These are phyloP conservation scores for Diplolepis rosae DNA, from an alignment of 2,888 invertebrate species.

Conservation along the genomic window DNA sequence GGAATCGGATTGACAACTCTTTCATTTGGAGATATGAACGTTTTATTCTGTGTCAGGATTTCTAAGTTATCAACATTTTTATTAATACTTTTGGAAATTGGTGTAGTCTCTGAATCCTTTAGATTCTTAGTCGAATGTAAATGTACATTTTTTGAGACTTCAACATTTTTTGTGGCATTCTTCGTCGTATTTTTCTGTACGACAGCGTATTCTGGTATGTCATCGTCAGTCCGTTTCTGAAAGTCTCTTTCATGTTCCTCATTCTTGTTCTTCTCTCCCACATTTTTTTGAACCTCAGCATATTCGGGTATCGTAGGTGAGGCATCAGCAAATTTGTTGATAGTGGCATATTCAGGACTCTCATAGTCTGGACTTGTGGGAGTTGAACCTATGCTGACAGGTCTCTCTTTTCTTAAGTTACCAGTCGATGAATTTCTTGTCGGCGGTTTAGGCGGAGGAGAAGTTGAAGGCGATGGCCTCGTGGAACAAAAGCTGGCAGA, in stretches of 20 bases:
- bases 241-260: neutral
- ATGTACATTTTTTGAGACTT: constrained; percentile 32
- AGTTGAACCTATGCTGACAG: constrained; percentile 61
- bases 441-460: constrained; percentile 74
- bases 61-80: constrained; percentile 40
- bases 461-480: constrained; percentile 72
- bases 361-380: constrained; percentile 36
- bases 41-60: constrained; percentile 52
- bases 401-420: constrained; percentile 59
- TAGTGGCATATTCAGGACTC: constrained; percentile 67
- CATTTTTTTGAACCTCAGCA: constrained; percentile 64
- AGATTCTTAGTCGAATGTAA: constrained; percentile 40
- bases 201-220: constrained; percentile 67
- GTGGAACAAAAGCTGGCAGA: constrained; percentile 78
- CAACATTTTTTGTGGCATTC: constrained; percentile 42
- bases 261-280: constrained; percentile 5
- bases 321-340: constrained; percentile 62
- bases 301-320: constrained; percentile 65
- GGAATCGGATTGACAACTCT: constrained; percentile 58
- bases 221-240: constrained; percentile 36
- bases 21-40: constrained; percentile 49
- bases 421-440: constrained; percentile 64
- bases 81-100: constrained; percentile 40
- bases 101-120: constrained; percentile 37
- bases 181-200: constrained; percentile 63